A percentile compares a stretch with the other conserved stretches of the same genome.
These are phyloP conservation scores for Pterophyllum scalare DNA, from an alignment of 2,113 vertebrate species.

Conservation along the genomic window DNA sequence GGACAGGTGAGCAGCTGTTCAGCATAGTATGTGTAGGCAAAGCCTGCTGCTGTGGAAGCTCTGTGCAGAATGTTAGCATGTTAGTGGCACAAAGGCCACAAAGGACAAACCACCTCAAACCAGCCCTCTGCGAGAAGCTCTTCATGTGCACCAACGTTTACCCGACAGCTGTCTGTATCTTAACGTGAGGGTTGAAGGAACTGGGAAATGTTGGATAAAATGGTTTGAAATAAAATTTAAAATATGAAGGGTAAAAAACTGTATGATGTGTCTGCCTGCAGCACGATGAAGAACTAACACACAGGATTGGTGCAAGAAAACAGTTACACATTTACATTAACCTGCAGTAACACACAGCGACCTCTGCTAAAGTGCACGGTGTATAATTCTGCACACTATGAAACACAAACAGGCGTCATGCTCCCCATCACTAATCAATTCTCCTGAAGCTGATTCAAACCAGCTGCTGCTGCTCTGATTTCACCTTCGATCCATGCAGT, in stretches of 20 bases:
- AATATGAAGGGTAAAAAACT: background rate
- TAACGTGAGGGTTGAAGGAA: background rate
- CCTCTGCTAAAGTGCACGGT: background rate
- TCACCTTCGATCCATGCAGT: background rate
- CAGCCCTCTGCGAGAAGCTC: no score
- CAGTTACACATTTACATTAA: background rate
- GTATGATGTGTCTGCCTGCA: background rate
- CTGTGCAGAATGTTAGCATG: no score
- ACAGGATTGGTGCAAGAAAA: background rate
- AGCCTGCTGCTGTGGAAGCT: no score
- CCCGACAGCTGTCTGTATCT: background rate
- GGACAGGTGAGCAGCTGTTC: background rate
- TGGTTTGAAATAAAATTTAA: fast-evolving
- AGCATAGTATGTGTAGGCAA: background rate
- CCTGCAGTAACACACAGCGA: background rate
- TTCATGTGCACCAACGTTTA: no score
- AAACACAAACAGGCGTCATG: fast-evolving
- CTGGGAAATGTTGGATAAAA: background rate
- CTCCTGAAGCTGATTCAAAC: background rate
- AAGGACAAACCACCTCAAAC: no score
- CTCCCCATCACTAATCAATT: background rate
- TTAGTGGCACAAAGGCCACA: no score
- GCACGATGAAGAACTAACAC: background rate
- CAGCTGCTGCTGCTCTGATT: background rate
- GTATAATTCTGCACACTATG: background rate